Evolutionary conservation across 2,888 invertebrate species (phyloP), one percentile per base, ranked within the genome.

Genomic region (Esperia sulphurella): DNA sequence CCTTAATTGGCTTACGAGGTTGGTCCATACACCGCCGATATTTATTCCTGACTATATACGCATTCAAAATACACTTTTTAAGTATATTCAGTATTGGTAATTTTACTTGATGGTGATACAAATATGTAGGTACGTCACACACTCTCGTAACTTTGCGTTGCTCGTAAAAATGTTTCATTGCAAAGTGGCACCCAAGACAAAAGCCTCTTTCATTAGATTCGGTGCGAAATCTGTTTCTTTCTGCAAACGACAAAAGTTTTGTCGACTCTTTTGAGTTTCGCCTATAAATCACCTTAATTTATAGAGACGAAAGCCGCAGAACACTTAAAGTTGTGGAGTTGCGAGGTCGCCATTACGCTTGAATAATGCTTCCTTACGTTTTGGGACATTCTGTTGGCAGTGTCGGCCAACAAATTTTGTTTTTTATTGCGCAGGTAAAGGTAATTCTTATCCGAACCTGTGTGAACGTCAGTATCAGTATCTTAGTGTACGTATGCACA

Each of bases 221-320:
- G 57, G 59, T 50, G 65, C 68, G 56, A 77, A 80, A 80, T 79
- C 75, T 75, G 73, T 67, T 78, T 78, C 82, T 78, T 80, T 79
- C 73, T 69, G 61, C 59, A 75, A 79, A 83, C 72, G 83, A 73
- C 79, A 77, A 79, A 84, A 85, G 73, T 85, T 85, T 68, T 61
- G 63, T 61, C 63, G 59, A 66, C 65, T 66, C 72, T 71, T 75
- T 70, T 71, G 71, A 83, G 75, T 72, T 69, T 65, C 66, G 67
- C 67, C 66, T 73, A 85, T 86, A 86, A 86, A 85, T 86, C 84
- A 84, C 78, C 74, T 79, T 80, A 84, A 85, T 84, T 84, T 84
- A 85, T 83, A 75, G 78, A 83, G 80, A 83, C 77, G 80, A 79
- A 79, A 75, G 59, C 70, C 73, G 53, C 59, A 59, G 71, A 72